Base-by-base conservation (phyloP, 2,113 vertebrate species). In the cattle (Bos taurus) region DNA sequence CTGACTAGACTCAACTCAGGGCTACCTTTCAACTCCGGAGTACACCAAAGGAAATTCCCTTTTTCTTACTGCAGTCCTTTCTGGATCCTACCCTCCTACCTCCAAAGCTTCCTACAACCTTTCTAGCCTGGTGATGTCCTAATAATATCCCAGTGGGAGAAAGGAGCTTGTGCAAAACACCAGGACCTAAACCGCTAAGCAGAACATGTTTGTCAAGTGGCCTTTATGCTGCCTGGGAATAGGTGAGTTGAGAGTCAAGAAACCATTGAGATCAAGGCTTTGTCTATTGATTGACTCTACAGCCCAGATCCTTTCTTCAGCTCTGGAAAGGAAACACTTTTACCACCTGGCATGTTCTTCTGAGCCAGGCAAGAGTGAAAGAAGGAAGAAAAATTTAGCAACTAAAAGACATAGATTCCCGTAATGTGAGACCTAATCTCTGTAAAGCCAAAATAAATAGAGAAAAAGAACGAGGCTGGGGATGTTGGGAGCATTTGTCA, bases 381-480 rank as follows among this genome's bases (percentile, higher is more conserved):
- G 71, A 78, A 86, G 56, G 26, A 87, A 74, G 28, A 85, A 83
- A 90, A 91, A 23, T 91, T 93, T 50, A 85, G 48, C 30, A 48
- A 15, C 25, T 40, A 21, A 94, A 96, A 28, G 40, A 57, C 84
- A 86, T 48, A 86, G 28, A 93, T 64, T 80, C 89, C 13, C 5
- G 6, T 95, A 85, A 97, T 81, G 95, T 94, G 71, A 95, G 83
- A 88, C n/a, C 85, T 90, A 62, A 90, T 96, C 52, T 95, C 52
- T 89, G 19, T 74, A 80, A 97, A 96, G 40, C 17, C 77, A 95
- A 86, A 96, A 94, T 88, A 92, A 96, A 93, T 10, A 97, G 56
- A 94, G 54, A 60, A 43, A 71, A 81, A 92, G 52, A 57, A 95
- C 7, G 30, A 83, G 54, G 23, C 78, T n/a, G 3, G 90, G 36